Conservation (phyloP, 2,113 vertebrate species). For the Myanophis thanlyinensis region DNA sequence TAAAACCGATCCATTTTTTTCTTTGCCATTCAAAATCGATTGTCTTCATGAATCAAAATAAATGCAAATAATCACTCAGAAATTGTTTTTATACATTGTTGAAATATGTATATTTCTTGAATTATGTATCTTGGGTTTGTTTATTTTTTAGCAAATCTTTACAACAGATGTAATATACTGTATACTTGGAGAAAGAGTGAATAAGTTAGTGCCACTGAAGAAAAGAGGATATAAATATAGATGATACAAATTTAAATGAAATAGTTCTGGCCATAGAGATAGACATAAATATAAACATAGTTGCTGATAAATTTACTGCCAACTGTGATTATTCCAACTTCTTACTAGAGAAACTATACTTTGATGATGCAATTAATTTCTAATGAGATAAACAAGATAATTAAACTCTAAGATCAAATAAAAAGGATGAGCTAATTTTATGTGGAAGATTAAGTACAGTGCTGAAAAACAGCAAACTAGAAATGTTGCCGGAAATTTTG, state of each 20-base stretch:
- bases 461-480: conserved; percentile 27
- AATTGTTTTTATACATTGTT: not conserved
- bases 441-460: fast-evolving
- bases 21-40: too few relatives aligned
- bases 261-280: not conserved
- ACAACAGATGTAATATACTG: not conserved
- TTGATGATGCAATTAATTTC: conserved; percentile 27
- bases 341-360: not conserved
- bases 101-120: not conserved
- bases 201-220: not conserved
- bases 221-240: not conserved
- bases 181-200: not conserved
- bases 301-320: conserved; percentile 13
- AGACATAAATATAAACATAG: not conserved
- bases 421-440: not conserved
- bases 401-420: not conserved
- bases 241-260: not conserved
- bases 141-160: not conserved
- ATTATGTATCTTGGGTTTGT: not conserved
- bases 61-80: not conserved
- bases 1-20: not conserved
- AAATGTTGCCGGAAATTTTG: conserved; percentile 33
- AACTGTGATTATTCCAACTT: not conserved
- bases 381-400: conserved; percentile 28
- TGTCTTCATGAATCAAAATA: not conserved